Conservation (phyloP, 92 coral and sea anemone genomes). For the Zoanthus solanderi region DNA sequence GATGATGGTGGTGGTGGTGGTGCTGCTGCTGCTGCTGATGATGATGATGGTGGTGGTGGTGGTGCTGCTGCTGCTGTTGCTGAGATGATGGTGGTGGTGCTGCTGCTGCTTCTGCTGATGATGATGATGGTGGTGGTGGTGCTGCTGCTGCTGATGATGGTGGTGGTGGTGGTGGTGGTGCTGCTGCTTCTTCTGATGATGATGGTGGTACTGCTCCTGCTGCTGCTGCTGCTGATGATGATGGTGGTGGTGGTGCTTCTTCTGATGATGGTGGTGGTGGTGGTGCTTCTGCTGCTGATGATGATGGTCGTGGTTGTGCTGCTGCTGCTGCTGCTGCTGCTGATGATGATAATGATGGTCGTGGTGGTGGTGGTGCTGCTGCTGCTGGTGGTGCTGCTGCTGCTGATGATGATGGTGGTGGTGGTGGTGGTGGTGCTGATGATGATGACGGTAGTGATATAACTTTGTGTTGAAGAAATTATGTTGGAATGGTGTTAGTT, state of each 20-base stretch:
- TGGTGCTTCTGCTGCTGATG: background rate
- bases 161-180: too few species aligned
- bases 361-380: background rate
- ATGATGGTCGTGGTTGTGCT: background rate
- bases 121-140: too few species aligned
- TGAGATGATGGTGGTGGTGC: background rate
- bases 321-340: background rate
- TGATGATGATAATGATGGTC: background rate
- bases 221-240: too few species aligned
- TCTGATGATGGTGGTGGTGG: background rate
- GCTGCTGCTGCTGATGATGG: too few species aligned
- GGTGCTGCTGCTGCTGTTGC: background rate
- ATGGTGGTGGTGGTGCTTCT: background rate
- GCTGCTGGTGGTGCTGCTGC: background rate
- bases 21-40: background rate
- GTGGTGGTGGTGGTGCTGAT: background rate
- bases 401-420: background rate
- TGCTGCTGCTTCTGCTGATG: too few species aligned
- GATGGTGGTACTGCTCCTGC: too few species aligned
- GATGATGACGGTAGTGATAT: background rate
- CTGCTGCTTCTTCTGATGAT: too few species aligned
- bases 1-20: background rate
- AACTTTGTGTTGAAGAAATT: background rate
- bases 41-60: background rate
- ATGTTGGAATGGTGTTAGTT: background rate